Evolutionary conservation across 2,797 vertebrate species (phyloP).

Genomic region (Neoniphon sammara): DNA sequence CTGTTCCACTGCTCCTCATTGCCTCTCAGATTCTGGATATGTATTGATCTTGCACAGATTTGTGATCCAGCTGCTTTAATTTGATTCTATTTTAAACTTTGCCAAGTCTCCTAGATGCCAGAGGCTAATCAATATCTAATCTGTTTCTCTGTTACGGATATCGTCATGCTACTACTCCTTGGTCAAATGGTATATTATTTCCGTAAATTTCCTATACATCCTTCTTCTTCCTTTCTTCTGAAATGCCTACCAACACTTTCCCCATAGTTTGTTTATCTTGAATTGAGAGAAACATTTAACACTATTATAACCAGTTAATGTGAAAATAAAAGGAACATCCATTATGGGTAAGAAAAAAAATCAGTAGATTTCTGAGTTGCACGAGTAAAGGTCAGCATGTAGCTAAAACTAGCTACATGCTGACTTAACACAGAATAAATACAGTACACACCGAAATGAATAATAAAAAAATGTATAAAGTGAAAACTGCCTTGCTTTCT

Average conservation of each 20-base stretch:
- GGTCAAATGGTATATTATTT: slow-evolving; percentile 12
- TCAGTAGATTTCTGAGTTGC: not conserved
- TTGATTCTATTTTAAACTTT: slow-evolving; percentile 49
- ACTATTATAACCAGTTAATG: not conserved
- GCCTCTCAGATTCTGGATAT: slow-evolving; percentile 26
- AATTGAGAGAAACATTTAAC: not conserved
- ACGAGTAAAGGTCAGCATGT: not conserved
- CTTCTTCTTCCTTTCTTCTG: not conserved
- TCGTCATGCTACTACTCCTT: slow-evolving; percentile 24
- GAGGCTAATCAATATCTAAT: slow-evolving; percentile 61
- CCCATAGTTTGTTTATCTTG: not conserved
- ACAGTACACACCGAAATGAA: not conserved
- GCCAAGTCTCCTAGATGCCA: slow-evolving; percentile 12
- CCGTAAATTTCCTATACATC: not conserved
- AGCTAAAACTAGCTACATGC: not conserved
- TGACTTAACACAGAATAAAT: not conserved
- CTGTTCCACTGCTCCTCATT: slow-evolving; percentile 1
- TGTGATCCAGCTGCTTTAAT: slow-evolving; percentile 48
- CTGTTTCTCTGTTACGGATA: slow-evolving; percentile 17
- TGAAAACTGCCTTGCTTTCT: not conserved
- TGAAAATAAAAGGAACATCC: not conserved
- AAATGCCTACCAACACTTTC: not conserved
- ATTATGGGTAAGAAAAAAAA: not conserved
- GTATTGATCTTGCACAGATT: slow-evolving; percentile 42
- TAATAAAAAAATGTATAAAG: not conserved